Base-by-base conservation (phyloP, 2,797 vertebrate genomes). In the Euthynnus affinis region DNA sequence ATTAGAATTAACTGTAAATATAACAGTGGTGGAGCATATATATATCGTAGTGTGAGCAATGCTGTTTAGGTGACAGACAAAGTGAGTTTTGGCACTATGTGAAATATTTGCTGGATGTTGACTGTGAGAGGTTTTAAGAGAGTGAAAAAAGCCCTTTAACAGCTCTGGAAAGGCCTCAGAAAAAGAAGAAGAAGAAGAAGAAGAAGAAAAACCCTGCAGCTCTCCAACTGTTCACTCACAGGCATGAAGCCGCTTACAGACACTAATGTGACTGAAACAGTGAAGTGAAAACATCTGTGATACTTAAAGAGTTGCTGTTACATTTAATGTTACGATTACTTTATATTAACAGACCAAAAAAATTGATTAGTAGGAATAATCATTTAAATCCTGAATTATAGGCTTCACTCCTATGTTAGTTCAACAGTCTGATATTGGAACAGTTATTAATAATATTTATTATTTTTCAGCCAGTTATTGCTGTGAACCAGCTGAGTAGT, bases 81-180 rank as follows among this genome's bases (percentile, higher is more conserved):
- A 76, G 76, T 80, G 69, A 85, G 85, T 83, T 85, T 85, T 91
- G 80, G 55, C 90, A 91, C 91, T 88, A 91, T 94, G 90, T 87
- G 75, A 93, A 91, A 93, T 79, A 93, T 29, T 29, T 91, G 85
- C 46, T 89, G 80, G 49, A 91, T 93, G 90, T 92, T 93, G 90
- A 90, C 90, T 80, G 83, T 80, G 83, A 91, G 83, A 91, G 78
- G 59, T 91, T 91, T 91, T 69, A 90, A 88, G 79, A 84, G 88
- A 88, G 79, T 82, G 81, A 81, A 76, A 58, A 29, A 76, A 42
- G 51, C 9, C 5, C 27, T 83, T 78, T 78, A 84, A 83, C 53
- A 40, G 48, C 15, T 78, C 34, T 46, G 34, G 29, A 72, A 66
- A 81, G 40, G 49, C 23, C 71, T 61, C 34, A 12, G 9, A 13